Evolutionary conservation across 2,113 vertebrate genomes (phyloP).

Genomic region (Sceloporus undulatus): DNA sequence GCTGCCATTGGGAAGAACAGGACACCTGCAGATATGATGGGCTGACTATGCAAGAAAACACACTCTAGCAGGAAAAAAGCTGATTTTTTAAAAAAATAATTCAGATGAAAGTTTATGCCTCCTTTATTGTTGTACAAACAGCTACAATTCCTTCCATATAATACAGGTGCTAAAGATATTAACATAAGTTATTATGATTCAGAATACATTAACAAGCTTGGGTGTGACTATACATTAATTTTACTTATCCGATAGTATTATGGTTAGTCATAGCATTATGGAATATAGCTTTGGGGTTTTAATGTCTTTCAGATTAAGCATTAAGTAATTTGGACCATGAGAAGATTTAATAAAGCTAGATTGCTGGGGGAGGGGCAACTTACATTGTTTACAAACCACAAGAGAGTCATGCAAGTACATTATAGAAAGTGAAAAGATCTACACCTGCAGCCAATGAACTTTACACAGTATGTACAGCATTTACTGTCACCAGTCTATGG

Average conservation of each 20-base stretch:
- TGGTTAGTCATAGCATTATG: conserved; percentile 23
- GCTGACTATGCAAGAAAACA: background rate
- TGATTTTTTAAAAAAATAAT: background rate
- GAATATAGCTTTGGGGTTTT: conserved; percentile 11
- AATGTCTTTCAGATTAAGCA: background rate
- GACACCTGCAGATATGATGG: too few relatives aligned
- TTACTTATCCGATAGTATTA: conserved; percentile 15
- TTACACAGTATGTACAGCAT: background rate
- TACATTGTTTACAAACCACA: conserved; percentile 10
- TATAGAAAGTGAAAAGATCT: background rate
- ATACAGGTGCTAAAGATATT: background rate
- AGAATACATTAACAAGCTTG: background rate
- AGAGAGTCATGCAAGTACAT: conserved; percentile 1
- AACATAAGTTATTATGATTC: background rate
- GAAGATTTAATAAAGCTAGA: conserved; percentile 20
- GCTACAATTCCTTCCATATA: background rate
- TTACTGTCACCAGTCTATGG: conserved; percentile 8
- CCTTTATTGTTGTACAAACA: background rate
- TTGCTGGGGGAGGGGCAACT: background rate
- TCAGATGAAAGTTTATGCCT: background rate
- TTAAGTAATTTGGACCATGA: background rate
- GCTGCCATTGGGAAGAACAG: too few relatives aligned
- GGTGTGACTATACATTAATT: conserved; percentile 5
- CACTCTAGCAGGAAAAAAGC: background rate
- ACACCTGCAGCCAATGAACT: background rate